Evolutionary conservation across 2,113 vertebrate species (phyloP).

Genomic region (Siniperca knerii): DNA sequence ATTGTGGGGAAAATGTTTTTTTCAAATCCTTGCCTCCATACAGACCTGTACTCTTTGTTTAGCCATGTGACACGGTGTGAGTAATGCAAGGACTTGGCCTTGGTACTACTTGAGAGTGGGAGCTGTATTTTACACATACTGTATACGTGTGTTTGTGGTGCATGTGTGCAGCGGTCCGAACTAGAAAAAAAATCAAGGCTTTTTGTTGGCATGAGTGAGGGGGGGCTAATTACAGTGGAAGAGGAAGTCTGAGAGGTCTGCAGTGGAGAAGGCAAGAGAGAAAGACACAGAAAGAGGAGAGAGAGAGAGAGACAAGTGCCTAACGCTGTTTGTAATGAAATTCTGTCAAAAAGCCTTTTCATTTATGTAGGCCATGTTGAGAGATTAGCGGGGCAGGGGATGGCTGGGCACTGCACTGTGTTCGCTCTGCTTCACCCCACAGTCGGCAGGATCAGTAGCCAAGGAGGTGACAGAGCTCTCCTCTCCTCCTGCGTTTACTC

Average conservation of each 20-base stretch:
- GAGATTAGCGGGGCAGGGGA: constrained; percentile 41
- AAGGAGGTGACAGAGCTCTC: constrained; percentile 35
- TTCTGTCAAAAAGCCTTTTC: constrained; percentile 59
- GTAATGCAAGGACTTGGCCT: constrained; percentile 63
- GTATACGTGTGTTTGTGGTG: constrained; percentile 30
- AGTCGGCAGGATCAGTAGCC: not conserved
- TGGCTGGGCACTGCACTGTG: constrained; percentile 11
- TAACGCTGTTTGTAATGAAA: constrained; percentile 67
- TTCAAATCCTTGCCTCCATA: constrained; percentile 17
- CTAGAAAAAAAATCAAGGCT: constrained; percentile 17
- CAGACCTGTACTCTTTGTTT: constrained; percentile 42
- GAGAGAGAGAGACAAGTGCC: constrained; percentile 6
- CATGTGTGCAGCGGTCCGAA: constrained; percentile 26
- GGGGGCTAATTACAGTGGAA: constrained; percentile 53
- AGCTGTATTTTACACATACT: constrained; percentile 27
- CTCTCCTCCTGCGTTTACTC: constrained; percentile 11
- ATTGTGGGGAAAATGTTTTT: not conserved
- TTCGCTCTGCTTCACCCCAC: constrained; percentile 11
- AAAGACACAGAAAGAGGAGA: not conserved
- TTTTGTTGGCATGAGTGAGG: constrained; percentile 57
- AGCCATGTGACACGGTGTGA: constrained; percentile 37
- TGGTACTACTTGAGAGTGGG: constrained; percentile 11
- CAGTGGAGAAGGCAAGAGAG: not conserved
- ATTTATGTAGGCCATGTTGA: constrained; percentile 39
- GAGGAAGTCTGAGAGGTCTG: constrained; percentile 43